Percentiles rank a stretch among this genome's conserved stretches.
These are phyloP conservation scores for Redunca redunca DNA, from an alignment of 2,113 vertebrate species.

Conservation along the genomic window DNA sequence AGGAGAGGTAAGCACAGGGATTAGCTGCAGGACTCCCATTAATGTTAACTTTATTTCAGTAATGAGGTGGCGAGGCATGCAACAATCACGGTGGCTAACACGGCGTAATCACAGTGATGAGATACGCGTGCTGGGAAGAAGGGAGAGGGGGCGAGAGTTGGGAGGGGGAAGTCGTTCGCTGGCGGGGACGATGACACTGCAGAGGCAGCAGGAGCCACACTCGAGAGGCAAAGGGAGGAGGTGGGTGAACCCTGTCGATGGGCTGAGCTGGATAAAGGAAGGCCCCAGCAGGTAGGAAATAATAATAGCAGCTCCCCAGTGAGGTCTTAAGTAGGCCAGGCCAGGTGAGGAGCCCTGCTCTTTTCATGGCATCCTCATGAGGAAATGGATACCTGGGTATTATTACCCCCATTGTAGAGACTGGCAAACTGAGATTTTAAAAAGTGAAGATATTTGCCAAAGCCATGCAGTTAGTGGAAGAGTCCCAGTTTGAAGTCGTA, in stretches of 20 bases:
- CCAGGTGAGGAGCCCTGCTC: not conserved
- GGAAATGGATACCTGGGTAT: not conserved
- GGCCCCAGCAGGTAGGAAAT: fast-evolving
- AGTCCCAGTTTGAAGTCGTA: not conserved
- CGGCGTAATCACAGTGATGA: conserved; percentile 75
- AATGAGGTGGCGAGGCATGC: conserved; percentile 76
- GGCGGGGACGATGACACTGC: not conserved
- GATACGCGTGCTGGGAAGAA: conserved; percentile 40
- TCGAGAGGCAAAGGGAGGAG: not conserved
- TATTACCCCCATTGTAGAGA: not conserved
- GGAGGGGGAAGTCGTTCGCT: not conserved
- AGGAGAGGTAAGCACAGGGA: conserved; percentile 73
- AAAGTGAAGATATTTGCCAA: not conserved
- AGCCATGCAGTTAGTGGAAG: not conserved
- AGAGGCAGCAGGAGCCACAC: not conserved
- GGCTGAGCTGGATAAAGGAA: not conserved
- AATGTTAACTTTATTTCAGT: conserved; percentile 82
- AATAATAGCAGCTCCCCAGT: fast-evolving
- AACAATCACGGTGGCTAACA: conserved; percentile 77
- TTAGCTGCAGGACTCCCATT: conserved; percentile 81
- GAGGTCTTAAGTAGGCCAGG: not conserved
- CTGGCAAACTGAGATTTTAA: not conserved
- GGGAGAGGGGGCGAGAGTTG: not conserved
- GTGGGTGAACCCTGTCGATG: not conserved
- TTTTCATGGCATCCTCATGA: fast-evolving